These are phyloP conservation scores for Squalus acanthias DNA, from an alignment of 2,797 vertebrate species.

Conservation along the genomic window DNA sequence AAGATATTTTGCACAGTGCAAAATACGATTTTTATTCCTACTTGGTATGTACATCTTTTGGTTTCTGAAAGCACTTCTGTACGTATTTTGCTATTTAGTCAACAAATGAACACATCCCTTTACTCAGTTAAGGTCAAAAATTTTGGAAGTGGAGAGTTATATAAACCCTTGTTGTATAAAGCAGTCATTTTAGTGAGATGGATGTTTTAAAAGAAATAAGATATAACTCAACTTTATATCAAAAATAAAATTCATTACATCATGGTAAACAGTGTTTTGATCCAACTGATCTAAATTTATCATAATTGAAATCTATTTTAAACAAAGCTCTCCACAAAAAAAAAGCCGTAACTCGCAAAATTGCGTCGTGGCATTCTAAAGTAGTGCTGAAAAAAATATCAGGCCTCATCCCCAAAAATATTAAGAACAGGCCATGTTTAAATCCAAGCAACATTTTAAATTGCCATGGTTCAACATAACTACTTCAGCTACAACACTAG, in stretches of 20 bases:
- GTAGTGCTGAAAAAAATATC: neutral
- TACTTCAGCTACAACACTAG: neutral
- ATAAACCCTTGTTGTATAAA: neutral
- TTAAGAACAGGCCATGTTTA: neutral
- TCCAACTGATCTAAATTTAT: constrained; percentile 1
- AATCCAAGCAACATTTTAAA: neutral
- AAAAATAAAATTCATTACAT: constrained; percentile 23
- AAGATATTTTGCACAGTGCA: neutral
- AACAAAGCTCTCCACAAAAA: constrained; percentile 4
- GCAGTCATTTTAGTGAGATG: neutral
- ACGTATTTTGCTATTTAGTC: neutral
- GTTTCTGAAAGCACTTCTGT: constrained; percentile 21
- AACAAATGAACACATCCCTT: constrained; percentile 7
- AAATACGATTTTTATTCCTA: neutral
- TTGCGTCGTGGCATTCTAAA: neutral
- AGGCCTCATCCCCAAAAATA: neutral
- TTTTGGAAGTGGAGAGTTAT: neutral
- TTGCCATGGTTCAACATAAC: neutral
- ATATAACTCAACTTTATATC: constrained; percentile 13
- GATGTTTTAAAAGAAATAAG: constrained; percentile 10
- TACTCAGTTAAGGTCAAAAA: neutral
- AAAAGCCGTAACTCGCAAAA: neutral
- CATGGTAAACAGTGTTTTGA: neutral
- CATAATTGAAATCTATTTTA: constrained; percentile 10
- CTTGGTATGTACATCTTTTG: neutral